Evolutionary conservation across 2,113 vertebrate species (phyloP).

Genomic region (Gymnocephalus cernua): DNA sequence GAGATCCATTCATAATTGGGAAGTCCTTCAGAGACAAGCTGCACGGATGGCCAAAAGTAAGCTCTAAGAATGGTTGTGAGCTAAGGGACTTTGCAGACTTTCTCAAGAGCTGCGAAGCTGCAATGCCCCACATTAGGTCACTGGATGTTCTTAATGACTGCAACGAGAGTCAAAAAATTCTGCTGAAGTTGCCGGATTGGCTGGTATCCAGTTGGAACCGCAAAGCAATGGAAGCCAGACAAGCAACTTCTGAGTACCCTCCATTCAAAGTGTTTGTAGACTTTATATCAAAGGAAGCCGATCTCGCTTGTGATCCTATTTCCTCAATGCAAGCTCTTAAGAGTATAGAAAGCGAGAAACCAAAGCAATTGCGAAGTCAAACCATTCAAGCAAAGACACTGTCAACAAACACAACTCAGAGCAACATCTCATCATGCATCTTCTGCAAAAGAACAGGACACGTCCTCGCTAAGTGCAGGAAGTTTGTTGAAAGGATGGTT

Average conservation of each 20-base stretch:
- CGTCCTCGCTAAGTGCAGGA: background rate
- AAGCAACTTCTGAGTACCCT: background rate
- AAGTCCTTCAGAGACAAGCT: background rate
- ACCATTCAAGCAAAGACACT: constrained; percentile 32
- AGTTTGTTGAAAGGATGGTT: background rate
- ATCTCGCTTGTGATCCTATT: constrained; percentile 9
- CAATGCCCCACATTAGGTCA: background rate
- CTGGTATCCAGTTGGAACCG: constrained; percentile 11
- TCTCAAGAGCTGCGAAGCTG: constrained; percentile 5
- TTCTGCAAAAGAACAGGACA: constrained; percentile 27
- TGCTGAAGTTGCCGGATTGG: constrained; percentile 19
- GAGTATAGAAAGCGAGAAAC: background rate
- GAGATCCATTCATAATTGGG: no score
- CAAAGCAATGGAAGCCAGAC: background rate
- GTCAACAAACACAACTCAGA: background rate
- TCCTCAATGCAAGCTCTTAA: constrained; percentile 22
- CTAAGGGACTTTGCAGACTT: constrained; percentile 15
- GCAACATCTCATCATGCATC: background rate
- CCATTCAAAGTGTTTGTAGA: constrained; percentile 3
- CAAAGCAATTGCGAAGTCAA: background rate
- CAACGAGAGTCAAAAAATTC: constrained; percentile 1
- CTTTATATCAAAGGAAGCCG: constrained; percentile 16
- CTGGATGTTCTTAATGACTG: constrained; percentile 25
- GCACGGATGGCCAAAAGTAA: background rate
- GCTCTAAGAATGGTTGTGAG: background rate